These are phyloP conservation scores for Eretmochelys imbricata DNA, from an alignment of 2,113 vertebrate species.

Conservation along the genomic window DNA sequence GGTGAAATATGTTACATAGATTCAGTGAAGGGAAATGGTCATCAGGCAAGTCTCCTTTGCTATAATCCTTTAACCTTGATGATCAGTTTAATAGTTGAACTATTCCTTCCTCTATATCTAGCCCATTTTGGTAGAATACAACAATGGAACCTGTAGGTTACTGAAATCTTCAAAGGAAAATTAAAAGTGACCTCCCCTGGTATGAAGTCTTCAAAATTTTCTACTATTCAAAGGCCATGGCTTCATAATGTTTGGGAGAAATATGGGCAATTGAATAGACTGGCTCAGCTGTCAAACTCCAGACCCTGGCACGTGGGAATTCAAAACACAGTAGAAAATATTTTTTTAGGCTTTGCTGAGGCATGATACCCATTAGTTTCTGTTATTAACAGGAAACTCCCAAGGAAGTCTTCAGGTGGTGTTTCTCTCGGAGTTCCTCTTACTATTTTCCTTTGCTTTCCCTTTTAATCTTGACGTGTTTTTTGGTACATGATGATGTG, in stretches of 20 bases:
- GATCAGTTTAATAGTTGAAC: background rate
- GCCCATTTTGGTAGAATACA: background rate
- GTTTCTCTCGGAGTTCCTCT: background rate
- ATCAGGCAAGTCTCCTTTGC: background rate
- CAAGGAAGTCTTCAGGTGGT: background rate
- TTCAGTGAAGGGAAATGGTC: background rate
- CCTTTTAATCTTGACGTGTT: background rate
- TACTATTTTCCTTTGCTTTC: background rate
- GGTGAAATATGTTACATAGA: background rate
- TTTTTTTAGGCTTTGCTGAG: background rate
- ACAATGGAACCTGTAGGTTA: background rate
- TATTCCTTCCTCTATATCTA: background rate
- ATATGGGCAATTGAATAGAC: background rate
- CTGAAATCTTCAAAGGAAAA: background rate
- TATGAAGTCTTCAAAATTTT: background rate
- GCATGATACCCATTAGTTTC: background rate
- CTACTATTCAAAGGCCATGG: background rate
- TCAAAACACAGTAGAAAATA: background rate
- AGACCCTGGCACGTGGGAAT: background rate
- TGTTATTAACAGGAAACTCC: background rate
- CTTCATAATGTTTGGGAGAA: background rate
- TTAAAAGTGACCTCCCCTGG: background rate
- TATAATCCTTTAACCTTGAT: background rate
- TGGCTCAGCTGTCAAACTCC: background rate
- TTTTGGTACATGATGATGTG: constrained; percentile 7